Percentiles rank a stretch among this genome's conserved stretches.
Evolutionary conservation across 2,113 vertebrate species (phyloP).

Genomic region (Cariama cristata): DNA sequence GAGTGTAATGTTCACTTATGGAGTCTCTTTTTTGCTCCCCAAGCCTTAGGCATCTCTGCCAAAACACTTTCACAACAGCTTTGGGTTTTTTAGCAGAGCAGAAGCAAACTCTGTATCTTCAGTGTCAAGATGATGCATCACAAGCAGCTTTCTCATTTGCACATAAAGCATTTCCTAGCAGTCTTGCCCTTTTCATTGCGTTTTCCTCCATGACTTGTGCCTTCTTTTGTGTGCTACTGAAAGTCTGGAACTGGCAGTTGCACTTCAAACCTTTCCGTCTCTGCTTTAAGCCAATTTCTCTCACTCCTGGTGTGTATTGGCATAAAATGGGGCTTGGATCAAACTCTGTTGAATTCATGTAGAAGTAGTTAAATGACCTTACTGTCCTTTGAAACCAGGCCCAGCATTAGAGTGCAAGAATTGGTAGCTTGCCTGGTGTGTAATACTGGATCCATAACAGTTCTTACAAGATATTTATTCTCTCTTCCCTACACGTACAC

Average conservation of each 20-base stretch:
- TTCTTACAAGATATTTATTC: background rate
- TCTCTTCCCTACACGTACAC: background rate
- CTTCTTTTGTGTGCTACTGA: background rate
- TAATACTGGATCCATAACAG: background rate
- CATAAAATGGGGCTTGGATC: background rate
- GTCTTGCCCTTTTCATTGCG: background rate
- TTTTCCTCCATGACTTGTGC: background rate
- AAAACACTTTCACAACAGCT: background rate
- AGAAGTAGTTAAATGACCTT: background rate
- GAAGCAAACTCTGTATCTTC: background rate
- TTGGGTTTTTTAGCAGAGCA: background rate
- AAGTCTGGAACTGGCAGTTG: background rate
- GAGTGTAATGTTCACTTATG: background rate
- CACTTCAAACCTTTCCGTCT: background rate
- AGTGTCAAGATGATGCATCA: background rate
- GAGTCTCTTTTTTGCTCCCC: background rate
- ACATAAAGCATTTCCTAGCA: background rate
- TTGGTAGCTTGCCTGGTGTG: background rate
- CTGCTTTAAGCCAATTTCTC: background rate
- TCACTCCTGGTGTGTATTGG: background rate
- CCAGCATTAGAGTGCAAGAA: background rate
- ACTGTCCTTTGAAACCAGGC: background rate
- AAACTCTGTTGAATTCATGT: background rate
- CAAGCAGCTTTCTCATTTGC: background rate
- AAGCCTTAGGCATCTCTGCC: background rate